Evolutionary conservation across 2,113 vertebrate genomes (phyloP).

Genomic region (Epinephelus lanceolatus): DNA sequence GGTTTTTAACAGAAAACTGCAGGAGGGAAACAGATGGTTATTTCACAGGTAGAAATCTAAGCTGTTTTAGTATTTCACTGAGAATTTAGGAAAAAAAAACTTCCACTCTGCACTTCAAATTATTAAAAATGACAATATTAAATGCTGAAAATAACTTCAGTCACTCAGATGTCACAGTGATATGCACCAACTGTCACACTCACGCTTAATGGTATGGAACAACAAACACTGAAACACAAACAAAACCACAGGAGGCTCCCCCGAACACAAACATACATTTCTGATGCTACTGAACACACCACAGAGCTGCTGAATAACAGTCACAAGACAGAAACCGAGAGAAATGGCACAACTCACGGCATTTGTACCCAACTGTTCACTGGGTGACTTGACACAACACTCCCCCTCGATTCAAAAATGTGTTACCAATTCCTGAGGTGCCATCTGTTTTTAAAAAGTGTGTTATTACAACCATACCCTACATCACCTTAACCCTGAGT

Average conservation of each 20-base stretch:
- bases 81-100: background rate
- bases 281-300: background rate
- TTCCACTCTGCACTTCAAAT: background rate
- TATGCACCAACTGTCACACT: background rate
- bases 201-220: background rate
- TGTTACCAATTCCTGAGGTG: background rate
- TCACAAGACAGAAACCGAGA: background rate
- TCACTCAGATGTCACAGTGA: background rate
- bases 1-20: background rate
- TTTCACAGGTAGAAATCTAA: background rate
- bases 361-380: background rate
- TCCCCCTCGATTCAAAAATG: background rate
- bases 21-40: background rate
- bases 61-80: background rate
- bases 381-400: background rate
- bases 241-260: background rate
- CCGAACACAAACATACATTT: background rate
- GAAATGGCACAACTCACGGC: background rate
- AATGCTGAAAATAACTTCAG: slow-evolving; percentile 18
- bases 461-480: background rate
- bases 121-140: background rate
- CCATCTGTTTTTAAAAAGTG: too few species aligned
- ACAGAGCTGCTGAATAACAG: background rate
- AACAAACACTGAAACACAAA: background rate
- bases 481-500: background rate